Conservation (phyloP, 2,113 vertebrate species). For the Antidorcas marsupialis region DNA sequence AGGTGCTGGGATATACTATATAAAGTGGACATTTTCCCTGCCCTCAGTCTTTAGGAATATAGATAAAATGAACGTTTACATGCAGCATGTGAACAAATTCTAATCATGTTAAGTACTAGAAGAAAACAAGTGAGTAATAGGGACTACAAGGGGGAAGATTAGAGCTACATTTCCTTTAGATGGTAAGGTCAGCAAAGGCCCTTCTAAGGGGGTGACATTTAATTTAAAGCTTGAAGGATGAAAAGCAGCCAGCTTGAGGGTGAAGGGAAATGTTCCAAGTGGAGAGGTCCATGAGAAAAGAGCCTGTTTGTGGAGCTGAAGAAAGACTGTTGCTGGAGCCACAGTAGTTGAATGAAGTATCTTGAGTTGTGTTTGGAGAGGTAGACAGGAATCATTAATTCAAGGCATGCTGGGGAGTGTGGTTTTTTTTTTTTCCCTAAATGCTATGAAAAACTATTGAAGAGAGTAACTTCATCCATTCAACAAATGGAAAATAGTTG, state of each 20-base stretch:
- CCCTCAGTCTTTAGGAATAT: neutral
- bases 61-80: neutral
- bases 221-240: neutral
- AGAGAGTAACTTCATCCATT: constrained; percentile 21
- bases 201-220: neutral
- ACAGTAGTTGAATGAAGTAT: neutral
- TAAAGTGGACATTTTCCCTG: neutral
- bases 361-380: neutral
- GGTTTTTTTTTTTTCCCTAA: neutral
- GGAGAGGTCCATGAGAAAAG: neutral
- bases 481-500: neutral
- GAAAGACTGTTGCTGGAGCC: neutral
- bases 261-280: neutral
- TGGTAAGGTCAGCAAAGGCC: neutral
- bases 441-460: neutral
- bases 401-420: neutral
- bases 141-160: neutral
- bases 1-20: neutral
- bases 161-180: neutral
- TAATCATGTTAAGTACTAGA: neutral
- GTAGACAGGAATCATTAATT: neutral
- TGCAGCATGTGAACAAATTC: neutral
- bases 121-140: neutral
- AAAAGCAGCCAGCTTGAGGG: neutral
- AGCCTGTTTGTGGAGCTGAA: neutral